These are phyloP conservation scores for Xestia xanthographa DNA, from an alignment of 2,888 invertebrate genomes.

Conservation along the genomic window DNA sequence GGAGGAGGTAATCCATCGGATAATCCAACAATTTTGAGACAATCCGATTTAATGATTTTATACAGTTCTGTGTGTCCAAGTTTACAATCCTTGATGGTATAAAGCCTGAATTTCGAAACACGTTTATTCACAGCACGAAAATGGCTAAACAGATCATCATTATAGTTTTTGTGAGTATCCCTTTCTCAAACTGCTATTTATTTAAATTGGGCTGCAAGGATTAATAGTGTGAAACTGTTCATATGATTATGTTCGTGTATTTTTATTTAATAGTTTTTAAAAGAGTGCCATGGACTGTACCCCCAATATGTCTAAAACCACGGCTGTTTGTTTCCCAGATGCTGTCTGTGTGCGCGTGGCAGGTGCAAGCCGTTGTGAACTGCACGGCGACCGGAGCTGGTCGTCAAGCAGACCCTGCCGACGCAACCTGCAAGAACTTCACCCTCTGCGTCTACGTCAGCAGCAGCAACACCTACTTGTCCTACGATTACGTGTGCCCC, in stretches of 20 bases:
- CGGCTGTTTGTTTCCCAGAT: conserved; percentile 58
- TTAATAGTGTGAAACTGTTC: not conserved
- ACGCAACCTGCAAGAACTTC: conserved; percentile 85
- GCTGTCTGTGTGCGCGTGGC: conserved; percentile 67
- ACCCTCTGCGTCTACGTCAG: conserved; percentile 79
- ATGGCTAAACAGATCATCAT: conserved; percentile 59
- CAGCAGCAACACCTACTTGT: conserved; percentile 69
- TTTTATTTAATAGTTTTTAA: not conserved
- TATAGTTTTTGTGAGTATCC: conserved; percentile 52
- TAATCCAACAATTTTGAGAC: conserved; percentile 39
- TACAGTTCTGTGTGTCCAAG: conserved; percentile 31
- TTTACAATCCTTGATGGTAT: conserved; percentile 61
- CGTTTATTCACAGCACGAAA: conserved; percentile 42
- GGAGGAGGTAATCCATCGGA: conserved; percentile 44
- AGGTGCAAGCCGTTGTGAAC: conserved; percentile 75
- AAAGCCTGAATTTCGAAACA: conserved; percentile 36
- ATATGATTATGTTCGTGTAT: not conserved
- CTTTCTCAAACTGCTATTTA: not conserved
- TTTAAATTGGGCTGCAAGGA: not conserved
- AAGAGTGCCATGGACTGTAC: not conserved
- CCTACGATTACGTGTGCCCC: conserved; percentile 85
- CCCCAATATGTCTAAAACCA: not conserved
- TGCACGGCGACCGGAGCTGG: conserved; percentile 80
- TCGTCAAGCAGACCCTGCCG: conserved; percentile 80
- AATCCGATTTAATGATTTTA: conserved; percentile 39